phyloP scores from a whole-genome alignment of 2,797 vertebrate species.

The Protonibea diacanthus region DNA sequence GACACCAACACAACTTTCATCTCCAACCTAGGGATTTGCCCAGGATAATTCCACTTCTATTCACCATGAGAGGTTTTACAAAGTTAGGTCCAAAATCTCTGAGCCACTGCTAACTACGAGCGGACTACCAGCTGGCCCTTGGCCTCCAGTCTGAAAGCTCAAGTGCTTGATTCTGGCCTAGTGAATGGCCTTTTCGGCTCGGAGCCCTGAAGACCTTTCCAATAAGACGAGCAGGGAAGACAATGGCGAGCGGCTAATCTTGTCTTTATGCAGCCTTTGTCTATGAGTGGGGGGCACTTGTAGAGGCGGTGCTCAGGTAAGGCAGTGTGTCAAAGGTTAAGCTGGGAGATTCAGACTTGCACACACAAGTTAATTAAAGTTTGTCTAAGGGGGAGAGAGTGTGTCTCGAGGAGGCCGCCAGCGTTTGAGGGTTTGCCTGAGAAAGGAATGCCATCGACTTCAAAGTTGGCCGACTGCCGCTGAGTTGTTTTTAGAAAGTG shows the following conservation, averaged over 20 bases:
- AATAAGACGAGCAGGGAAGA: conserved; percentile 77
- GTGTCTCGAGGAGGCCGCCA: conserved; percentile 64
- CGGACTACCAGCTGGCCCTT: conserved; percentile 84
- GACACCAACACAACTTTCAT: conserved; percentile 60
- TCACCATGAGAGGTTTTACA: conserved; percentile 81
- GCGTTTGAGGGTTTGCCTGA: conserved; percentile 62
- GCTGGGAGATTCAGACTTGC: conserved; percentile 75
- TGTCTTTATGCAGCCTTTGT: conserved; percentile 75
- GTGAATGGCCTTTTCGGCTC: conserved; percentile 71
- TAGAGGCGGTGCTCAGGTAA: conserved; percentile 78
- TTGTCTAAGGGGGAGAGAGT: conserved; percentile 76
- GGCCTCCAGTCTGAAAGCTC: conserved; percentile 75
- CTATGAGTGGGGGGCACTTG: conserved; percentile 63
- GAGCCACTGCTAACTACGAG: conserved; percentile 76
- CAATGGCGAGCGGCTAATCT: conserved; percentile 82
- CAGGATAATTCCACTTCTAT: conserved; percentile 83
- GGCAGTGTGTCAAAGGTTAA: conserved; percentile 80
- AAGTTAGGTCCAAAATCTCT: conserved; percentile 81
- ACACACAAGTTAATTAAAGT: conserved; percentile 84
- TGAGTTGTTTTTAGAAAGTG: conserved; percentile 52
- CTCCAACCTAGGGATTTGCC: conserved; percentile 81
- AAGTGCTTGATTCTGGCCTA: conserved; percentile 73
- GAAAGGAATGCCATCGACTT: conserved; percentile 74
- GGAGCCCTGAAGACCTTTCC: conserved; percentile 69
- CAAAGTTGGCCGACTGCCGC: conserved; percentile 62